phyloP scores from a whole-genome alignment of 2,888 invertebrate species.

The Tillus elongatus region DNA sequence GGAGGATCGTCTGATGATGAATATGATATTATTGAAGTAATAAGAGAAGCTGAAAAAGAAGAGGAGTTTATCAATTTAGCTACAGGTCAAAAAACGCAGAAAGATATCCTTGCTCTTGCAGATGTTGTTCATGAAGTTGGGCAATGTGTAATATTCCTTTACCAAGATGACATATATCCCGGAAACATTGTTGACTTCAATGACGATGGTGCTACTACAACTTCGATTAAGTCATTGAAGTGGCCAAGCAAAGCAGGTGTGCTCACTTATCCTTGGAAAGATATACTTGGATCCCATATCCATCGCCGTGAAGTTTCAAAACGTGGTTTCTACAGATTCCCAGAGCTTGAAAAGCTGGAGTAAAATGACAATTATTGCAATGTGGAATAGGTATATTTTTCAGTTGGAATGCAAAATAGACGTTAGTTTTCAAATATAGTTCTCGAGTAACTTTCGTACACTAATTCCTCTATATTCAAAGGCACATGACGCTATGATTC shows the following conservation, averaged over 20 bases:
- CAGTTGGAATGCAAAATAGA: no score
- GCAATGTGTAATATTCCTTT: neutral
- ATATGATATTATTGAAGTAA: no score
- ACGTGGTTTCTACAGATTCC: neutral
- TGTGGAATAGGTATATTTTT: no score
- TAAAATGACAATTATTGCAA: no score
- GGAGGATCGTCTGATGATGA: no score
- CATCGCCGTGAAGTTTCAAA: neutral
- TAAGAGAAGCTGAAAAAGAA: no score
- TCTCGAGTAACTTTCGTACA: no score
- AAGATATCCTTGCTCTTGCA: neutral
- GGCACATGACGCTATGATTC: no score
- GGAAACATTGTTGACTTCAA: neutral
- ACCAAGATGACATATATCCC: neutral
- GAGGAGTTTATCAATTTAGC: constrained; percentile 1
- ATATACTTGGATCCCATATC: neutral
- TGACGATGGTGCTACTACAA: neutral
- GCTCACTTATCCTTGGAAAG: neutral
- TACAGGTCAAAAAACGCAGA: neutral
- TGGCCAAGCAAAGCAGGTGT: neutral
- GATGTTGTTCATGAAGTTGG: neutral
- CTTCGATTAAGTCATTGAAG: neutral
- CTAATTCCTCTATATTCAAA: no score
- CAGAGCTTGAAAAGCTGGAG: neutral
- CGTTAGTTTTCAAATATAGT: no score